Percentiles rank a stretch among this genome's conserved stretches.
These are phyloP conservation scores for Ptiloglossa arizonensis DNA, from an alignment of 1,140 invertebrate species.

Conservation along the genomic window DNA sequence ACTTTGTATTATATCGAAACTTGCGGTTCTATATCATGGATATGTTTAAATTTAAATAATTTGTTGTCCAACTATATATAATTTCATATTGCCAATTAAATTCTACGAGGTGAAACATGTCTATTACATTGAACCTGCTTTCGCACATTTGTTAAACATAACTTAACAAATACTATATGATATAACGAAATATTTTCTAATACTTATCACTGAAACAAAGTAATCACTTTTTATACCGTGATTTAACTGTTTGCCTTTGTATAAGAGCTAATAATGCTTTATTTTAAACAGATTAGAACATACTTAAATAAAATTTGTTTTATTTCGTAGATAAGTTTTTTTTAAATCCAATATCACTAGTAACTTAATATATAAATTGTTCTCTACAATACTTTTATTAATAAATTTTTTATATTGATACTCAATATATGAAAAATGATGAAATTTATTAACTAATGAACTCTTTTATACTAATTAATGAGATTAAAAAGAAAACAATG, in stretches of 20 bases:
- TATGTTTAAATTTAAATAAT: slow-evolving; percentile 70
- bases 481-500: slow-evolving; percentile 4
- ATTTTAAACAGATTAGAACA: slow-evolving; percentile 28
- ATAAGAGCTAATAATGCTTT: slow-evolving; percentile 25
- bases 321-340: slow-evolving; percentile 26
- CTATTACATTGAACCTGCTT: slow-evolving; percentile 52
- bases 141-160: neutral
- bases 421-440: slow-evolving; percentile 8
- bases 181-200: neutral
- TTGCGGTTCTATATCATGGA: slow-evolving; percentile 71
- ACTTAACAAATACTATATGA: neutral
- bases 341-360: neutral
- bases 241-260: slow-evolving; percentile 44
- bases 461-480: neutral
- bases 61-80: slow-evolving; percentile 72
- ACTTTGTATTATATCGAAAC: slow-evolving; percentile 61
- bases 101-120: slow-evolving; percentile 68
- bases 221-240: slow-evolving; percentile 22
- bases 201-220: neutral
- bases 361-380: slow-evolving; percentile 13
- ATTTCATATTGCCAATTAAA: slow-evolving; percentile 79
- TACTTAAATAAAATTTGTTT: slow-evolving; percentile 18
- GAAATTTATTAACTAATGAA: slow-evolving; percentile 1
- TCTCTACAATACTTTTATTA: slow-evolving; percentile 1
- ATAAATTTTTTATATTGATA: slow-evolving; percentile 19